Base-by-base conservation (phyloP, 92 coral and sea anemone genomes). In the Phymanthus crucifer region DNA sequence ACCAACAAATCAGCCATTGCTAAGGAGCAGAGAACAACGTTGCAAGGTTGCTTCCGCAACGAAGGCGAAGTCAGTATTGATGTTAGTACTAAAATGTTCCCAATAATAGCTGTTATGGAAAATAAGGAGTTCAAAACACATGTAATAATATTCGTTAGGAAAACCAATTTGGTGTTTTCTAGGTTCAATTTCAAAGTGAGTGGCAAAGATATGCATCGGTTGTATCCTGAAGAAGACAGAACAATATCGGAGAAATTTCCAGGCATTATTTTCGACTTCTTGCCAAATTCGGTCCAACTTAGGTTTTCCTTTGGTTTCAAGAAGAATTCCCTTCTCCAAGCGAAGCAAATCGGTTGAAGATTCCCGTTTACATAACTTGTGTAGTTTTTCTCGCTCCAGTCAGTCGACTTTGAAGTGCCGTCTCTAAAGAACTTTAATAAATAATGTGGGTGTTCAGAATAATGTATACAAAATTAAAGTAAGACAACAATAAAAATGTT, bases 1-100 rank as follows among this genome's bases (percentile, higher is more conserved):
- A 88, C 91, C n/a, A 78, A 85, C 57, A 88, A 72, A 66, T 88
- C 91, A 11, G 91, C 88, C 52, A 83, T 57, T 43, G 91, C 91
- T n/a, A 88, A 61, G 32, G 84, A 82, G 26, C 88, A 83, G 0
- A 88, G 82, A 2, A 88, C 58, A 18, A 88, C 34, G 31, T 83
- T 88, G 43, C 88, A 88, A 48, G 85, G 85, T 4, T 75, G 85
- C 14, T 54, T 78, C 11, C 61, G 50, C 40, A 88, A 40, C 18
- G 71, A 64, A 40, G 85, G 74, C 0, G 84, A 78, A 37, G 47
- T 66, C 72, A 86, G 78, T 29, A 88, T 75, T 12, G 91, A 87
- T 8, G 74, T 23, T 65, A 88, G 48, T 3, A 88, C 91, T 12
- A 88, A 67, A 6, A 65, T 66, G 71, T 88, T 88, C 3, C 91